A percentile compares a stretch with the other conserved stretches of the same genome.
These are phyloP conservation scores for Xestia ashworthii DNA, from an alignment of 2,888 invertebrate genomes.

Conservation along the genomic window DNA sequence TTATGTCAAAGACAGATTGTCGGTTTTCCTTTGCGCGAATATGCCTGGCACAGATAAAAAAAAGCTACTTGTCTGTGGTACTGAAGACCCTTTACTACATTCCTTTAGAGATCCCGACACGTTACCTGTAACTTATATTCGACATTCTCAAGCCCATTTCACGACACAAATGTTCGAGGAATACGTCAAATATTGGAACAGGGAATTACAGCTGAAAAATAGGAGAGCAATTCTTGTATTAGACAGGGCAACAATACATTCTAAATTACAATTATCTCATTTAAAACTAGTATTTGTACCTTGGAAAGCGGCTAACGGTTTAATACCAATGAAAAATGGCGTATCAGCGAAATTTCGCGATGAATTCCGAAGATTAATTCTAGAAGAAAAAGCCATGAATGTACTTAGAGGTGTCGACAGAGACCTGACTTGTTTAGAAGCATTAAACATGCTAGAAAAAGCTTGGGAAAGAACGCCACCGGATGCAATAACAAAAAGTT, in stretches of 20 bases:
- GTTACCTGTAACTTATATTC: slow-evolving; percentile 74
- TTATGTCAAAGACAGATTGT: slow-evolving; percentile 71
- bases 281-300: slow-evolving; percentile 76
- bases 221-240: slow-evolving; percentile 71
- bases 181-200: slow-evolving; percentile 75
- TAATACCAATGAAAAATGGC: slow-evolving; percentile 76
- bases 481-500: slow-evolving; percentile 70
- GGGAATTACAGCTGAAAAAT: slow-evolving; percentile 67
- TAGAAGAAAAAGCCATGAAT: slow-evolving; percentile 74
- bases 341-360: slow-evolving; percentile 70
- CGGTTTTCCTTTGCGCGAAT: slow-evolving; percentile 75
- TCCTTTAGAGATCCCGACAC: slow-evolving; percentile 72
- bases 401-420: slow-evolving; percentile 72
- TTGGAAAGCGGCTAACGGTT: slow-evolving; percentile 74
- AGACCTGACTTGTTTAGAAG: slow-evolving; percentile 75
- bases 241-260: slow-evolving; percentile 76
- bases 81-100: slow-evolving; percentile 73
- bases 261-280: slow-evolving; percentile 74
- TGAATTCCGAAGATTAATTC: slow-evolving; percentile 71
- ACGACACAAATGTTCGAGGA: slow-evolving; percentile 77
- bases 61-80: slow-evolving; percentile 74
- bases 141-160: slow-evolving; percentile 74
- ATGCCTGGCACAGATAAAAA: slow-evolving; percentile 75
- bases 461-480: slow-evolving; percentile 73
- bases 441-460: slow-evolving; percentile 72